phyloP scores from a whole-genome alignment of 1,140 invertebrate species.

The Bemisia tabaci region DNA sequence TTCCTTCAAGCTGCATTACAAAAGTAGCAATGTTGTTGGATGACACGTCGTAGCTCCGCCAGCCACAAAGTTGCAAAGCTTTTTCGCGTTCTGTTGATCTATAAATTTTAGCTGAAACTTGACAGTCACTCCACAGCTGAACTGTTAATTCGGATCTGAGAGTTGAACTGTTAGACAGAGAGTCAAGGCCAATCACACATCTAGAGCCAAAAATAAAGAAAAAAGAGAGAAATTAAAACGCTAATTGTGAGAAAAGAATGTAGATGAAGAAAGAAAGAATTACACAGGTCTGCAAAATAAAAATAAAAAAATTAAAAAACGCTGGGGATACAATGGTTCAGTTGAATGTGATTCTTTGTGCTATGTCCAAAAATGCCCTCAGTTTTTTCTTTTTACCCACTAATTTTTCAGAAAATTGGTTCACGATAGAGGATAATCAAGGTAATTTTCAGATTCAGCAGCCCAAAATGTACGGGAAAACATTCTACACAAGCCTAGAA shows the following conservation, averaged over 20 bases:
- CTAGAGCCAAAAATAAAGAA: constrained; percentile 22
- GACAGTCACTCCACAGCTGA: constrained; percentile 37
- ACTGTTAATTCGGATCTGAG: constrained; percentile 40
- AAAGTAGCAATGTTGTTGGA: constrained; percentile 11
- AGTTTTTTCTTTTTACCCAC: too few relatives aligned
- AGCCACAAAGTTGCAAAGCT: constrained; percentile 73
- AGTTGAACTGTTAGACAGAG: constrained; percentile 26
- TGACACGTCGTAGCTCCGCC: constrained; percentile 46
- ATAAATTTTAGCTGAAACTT: constrained; percentile 33
- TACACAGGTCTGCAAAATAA: too few relatives aligned
- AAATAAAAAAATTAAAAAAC: too few relatives aligned
- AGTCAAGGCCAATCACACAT: constrained; percentile 40
- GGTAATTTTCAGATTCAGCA: too few relatives aligned
- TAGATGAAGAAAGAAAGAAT: too few relatives aligned
- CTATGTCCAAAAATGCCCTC: too few relatives aligned
- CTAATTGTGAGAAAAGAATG: constrained; percentile 9
- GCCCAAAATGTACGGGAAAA: too few relatives aligned
- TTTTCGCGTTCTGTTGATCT: constrained; percentile 44
- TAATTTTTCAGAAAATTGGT: too few relatives aligned
- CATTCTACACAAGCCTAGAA: too few relatives aligned
- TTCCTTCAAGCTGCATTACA: constrained; percentile 23
- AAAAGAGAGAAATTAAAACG: constrained; percentile 4
- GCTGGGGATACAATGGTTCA: too few relatives aligned
- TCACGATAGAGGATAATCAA: too few relatives aligned
- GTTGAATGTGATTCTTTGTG: too few relatives aligned